Conservation (phyloP, 2,888 invertebrate species). For the Arrhopalites spinosus region DNA sequence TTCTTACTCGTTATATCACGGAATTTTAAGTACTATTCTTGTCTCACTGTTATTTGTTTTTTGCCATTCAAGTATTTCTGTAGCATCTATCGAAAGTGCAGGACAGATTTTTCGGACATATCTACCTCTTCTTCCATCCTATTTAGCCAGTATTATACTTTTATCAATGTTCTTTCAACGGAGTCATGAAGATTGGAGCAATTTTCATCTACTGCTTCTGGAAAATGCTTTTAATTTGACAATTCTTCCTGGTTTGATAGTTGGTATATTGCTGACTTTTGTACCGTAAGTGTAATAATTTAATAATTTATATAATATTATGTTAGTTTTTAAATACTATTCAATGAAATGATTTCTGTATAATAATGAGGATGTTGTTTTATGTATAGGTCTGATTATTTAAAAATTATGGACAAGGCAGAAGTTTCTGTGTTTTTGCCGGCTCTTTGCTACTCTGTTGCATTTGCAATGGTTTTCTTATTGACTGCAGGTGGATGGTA, state of each 20-base stretch:
- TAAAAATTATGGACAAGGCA: slow-evolving; percentile 28
- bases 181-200: slow-evolving; percentile 57
- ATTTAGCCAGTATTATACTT: slow-evolving; percentile 69
- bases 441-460: slow-evolving; percentile 30
- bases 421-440: slow-evolving; percentile 36
- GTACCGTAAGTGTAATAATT: slow-evolving; percentile 47
- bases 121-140: slow-evolving; percentile 68
- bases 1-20: not conserved
- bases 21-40: not conserved
- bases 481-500: slow-evolving; percentile 64
- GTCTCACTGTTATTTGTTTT: slow-evolving; percentile 5
- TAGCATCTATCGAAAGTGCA: slow-evolving; percentile 44
- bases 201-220: slow-evolving; percentile 65
- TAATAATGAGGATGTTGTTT: not conserved
- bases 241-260: slow-evolving; percentile 63
- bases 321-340: no score
- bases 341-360: no score
- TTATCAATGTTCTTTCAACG: slow-evolving; percentile 67
- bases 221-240: slow-evolving; percentile 64
- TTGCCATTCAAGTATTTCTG: slow-evolving; percentile 20
- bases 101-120: slow-evolving; percentile 70
- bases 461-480: slow-evolving; percentile 61
- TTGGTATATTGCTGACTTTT: slow-evolving; percentile 50
- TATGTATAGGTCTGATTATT: slow-evolving; percentile 36
- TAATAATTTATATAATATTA: no score